Conservation (phyloP, 2,113 vertebrate species). For the Caloenas nicobarica region DNA sequence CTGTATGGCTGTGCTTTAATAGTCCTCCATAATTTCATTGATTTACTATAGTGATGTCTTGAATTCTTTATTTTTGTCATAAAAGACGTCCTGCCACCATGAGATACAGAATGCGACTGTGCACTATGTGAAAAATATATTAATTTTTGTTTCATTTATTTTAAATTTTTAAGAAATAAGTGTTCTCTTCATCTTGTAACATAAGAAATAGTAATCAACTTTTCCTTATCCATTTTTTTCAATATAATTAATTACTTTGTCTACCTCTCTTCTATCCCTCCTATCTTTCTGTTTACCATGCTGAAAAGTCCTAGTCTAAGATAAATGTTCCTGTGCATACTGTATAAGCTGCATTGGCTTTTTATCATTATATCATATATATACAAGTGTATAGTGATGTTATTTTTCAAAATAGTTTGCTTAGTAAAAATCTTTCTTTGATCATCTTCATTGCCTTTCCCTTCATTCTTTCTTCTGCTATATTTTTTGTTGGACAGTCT, state of each 20-base stretch:
- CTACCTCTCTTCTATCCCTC: neutral
- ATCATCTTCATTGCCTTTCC: neutral
- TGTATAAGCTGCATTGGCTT: rapidly evolving
- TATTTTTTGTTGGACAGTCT: neutral
- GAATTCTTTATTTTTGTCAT: neutral
- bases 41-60: neutral
- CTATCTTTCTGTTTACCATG: neutral
- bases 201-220: neutral
- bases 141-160: neutral
- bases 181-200: neutral
- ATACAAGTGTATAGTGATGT: neutral
- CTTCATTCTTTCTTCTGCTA: neutral
- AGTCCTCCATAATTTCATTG: neutral
- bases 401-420: neutral
- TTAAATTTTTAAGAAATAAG: neutral
- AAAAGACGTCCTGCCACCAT: neutral
- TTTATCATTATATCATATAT: neutral
- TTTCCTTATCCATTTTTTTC: neutral
- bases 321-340: neutral
- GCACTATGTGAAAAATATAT: neutral
- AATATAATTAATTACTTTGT: neutral
- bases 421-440: neutral
- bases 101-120: neutral
- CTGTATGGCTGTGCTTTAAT: neutral
- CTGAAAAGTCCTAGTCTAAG: neutral